A percentile compares a stretch with the other conserved stretches of the same genome.
These are phyloP conservation scores for Okamejei kenojei DNA, from an alignment of 2,797 vertebrate genomes.

Conservation along the genomic window DNA sequence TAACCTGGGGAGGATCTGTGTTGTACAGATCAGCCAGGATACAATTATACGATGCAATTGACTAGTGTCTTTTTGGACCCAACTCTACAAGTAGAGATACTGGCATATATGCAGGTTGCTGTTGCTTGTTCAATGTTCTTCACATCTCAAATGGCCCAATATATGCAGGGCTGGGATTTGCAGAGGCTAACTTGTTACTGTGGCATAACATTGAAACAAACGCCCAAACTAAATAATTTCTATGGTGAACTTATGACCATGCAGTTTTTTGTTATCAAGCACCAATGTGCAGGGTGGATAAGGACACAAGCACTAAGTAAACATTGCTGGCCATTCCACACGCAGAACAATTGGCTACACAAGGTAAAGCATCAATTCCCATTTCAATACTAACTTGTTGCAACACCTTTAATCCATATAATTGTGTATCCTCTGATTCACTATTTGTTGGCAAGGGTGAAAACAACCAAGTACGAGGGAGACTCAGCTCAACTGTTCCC, in stretches of 20 bases:
- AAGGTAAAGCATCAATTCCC: background rate
- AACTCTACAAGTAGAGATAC: background rate
- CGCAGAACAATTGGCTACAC: background rate
- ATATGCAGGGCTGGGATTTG: background rate
- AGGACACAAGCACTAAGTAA: no score
- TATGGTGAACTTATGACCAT: background rate
- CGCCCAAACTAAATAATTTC: background rate
- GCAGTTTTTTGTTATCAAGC: background rate
- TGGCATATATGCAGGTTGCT: background rate
- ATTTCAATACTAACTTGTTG: background rate
- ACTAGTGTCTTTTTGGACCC: no score
- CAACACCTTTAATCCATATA: background rate
- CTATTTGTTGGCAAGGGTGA: background rate
- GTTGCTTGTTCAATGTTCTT: background rate
- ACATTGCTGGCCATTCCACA: background rate
- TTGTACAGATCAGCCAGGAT: no score
- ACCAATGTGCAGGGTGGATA: no score
- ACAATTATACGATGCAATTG: no score
- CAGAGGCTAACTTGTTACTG: no score
- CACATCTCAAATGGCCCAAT: background rate
- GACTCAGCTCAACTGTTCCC: background rate
- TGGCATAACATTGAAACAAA: background rate
- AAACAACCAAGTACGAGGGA: background rate
- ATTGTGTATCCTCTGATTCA: background rate
- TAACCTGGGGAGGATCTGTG: no score